Percentiles rank a stretch among this genome's conserved stretches.
Conservation (phyloP, 2,888 invertebrate species). For the Monoplex corrugatus region DNA sequence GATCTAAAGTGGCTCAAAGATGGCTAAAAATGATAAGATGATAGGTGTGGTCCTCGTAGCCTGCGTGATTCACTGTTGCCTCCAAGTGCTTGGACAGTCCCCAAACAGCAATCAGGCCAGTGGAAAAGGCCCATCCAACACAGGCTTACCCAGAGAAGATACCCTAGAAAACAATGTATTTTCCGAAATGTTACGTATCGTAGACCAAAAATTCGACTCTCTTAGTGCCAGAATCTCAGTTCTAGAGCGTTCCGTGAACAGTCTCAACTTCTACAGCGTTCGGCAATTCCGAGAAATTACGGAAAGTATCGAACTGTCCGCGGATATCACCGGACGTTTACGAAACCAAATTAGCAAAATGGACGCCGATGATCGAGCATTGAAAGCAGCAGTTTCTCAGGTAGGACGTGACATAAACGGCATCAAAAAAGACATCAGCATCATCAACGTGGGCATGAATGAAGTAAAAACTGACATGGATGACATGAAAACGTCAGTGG, state of each 20-base stretch:
- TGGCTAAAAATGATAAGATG: no score
- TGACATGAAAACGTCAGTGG: constrained; percentile 60
- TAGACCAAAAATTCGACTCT: constrained; percentile 73
- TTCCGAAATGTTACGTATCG: constrained; percentile 68
- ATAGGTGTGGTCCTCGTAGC: background rate
- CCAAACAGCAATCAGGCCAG: background rate
- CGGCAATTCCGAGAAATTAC: constrained; percentile 71
- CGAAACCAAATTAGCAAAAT: constrained; percentile 63
- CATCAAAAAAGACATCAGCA: constrained; percentile 62
- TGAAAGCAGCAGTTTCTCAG: constrained; percentile 59
- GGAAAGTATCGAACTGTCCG: constrained; percentile 65
- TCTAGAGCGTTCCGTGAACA: constrained; percentile 70
- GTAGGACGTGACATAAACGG: constrained; percentile 66
- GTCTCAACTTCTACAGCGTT: constrained; percentile 72
- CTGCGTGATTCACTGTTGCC: background rate
- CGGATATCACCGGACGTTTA: constrained; percentile 60
- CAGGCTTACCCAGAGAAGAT: constrained; percentile 32
- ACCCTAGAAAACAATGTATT: constrained; percentile 66
- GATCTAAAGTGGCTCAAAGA: background rate
- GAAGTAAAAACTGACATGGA: constrained; percentile 61
- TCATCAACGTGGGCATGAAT: constrained; percentile 61
- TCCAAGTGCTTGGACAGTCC: background rate
- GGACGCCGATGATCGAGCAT: constrained; percentile 61
- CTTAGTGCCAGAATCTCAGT: constrained; percentile 70
- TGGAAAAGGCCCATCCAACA: background rate